Base-by-base conservation (phyloP, 2,888 invertebrate genomes). In the Melanostoma scalare region DNA sequence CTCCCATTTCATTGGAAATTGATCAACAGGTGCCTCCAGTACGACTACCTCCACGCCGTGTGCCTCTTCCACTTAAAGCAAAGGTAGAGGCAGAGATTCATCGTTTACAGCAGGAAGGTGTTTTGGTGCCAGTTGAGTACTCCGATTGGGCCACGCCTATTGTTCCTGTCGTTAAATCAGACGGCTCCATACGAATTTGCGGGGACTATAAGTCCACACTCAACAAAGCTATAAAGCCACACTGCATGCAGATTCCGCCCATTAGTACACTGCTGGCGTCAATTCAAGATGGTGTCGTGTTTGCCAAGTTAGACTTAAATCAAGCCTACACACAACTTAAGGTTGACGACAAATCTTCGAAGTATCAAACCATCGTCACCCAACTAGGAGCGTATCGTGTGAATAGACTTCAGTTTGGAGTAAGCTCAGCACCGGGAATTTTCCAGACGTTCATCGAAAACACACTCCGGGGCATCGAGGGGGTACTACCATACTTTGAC, bases 241-340 rank as follows among this genome's bases (percentile, higher is more conserved):
- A 9, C 10, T 33, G 52, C 4, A 33, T 20, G 20, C 53, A 53
- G 31, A 35, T 53, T 36, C 36, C 53, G 3, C 35, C 53, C 36
- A 53, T 53, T 1, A 53, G 53, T 8, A 53, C 31, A 2, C 31
- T 50, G 4, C 8, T 52, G 52, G 31, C 55, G 4, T 36, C 60
- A 9, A 60, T 60, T 31, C 46, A 48, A 46, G 87, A 87, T 31
- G 88, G 89, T 10, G 85, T 77, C 48, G 55, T 77, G 6, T 90
- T 90, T n/a, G 85, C 87, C 5, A 89, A 89, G 75, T 76, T 91
- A 20, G 89, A 91, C 73, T 80, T 90, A 6, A 67, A 85, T 3
- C 87, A 89, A 44, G 89, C 89, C 5, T 90, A 89, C 85, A 86
- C 87, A 52, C 89, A 90, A 84, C 69, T 88, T 6, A 60, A 71